Evolutionary conservation across 2,797 vertebrate genomes (phyloP).

Genomic region (Eurystomus glaucurus): DNA sequence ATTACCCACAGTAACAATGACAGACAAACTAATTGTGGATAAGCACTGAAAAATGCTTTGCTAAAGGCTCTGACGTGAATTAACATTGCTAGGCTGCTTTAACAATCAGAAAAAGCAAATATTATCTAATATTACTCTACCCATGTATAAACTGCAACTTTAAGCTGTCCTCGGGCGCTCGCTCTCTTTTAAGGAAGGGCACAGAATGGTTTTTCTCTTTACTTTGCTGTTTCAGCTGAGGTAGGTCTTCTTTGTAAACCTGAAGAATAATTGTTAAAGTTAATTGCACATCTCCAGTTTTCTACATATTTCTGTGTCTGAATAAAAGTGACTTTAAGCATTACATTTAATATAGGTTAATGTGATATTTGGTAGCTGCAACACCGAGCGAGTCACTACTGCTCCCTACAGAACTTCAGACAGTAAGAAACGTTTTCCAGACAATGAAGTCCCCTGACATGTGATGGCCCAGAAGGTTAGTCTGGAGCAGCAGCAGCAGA

Average conservation of each 20-base stretch:
- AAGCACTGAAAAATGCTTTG: not conserved
- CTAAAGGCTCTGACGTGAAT: not conserved
- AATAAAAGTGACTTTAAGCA: not conserved
- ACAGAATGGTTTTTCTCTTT: conserved; percentile 91
- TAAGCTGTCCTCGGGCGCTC: conserved; percentile 92
- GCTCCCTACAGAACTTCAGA: not conserved
- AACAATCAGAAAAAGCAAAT: not conserved
- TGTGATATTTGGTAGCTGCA: not conserved
- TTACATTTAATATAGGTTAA: not conserved
- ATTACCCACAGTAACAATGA: not conserved
- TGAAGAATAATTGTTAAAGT: conserved; percentile 71
- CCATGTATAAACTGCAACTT: conserved; percentile 96
- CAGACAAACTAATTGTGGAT: not conserved
- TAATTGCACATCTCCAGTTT: not conserved
- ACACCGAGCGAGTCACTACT: not conserved
- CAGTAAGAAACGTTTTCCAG: not conserved
- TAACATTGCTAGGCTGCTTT: not conserved
- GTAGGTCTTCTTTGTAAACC: conserved; percentile 99
- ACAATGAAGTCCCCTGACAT: not conserved
- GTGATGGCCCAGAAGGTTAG: not conserved
- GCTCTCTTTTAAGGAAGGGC: conserved; percentile 93
- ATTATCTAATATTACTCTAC: conserved; percentile 78
- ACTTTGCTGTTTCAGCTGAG: conserved; percentile 93
- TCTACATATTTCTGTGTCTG: not conserved
- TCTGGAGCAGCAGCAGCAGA: not conserved